Conservation (phyloP, 1,140 invertebrate species). For the Cecropterus lyciades region DNA sequence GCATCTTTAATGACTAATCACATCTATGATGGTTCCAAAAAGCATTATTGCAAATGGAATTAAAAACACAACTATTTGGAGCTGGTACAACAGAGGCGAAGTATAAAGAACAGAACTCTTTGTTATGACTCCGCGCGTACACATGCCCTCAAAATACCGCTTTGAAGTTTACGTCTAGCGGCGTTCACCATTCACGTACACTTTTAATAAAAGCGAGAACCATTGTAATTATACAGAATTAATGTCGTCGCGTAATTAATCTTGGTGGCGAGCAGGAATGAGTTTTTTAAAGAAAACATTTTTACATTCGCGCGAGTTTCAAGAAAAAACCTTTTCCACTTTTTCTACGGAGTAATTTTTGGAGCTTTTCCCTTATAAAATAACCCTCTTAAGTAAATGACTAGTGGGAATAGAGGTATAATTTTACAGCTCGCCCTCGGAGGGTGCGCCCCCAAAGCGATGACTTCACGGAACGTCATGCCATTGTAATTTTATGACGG, state of each 20-base stretch:
- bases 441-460: conserved; percentile 42
- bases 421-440: conserved; percentile 49
- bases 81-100: background rate
- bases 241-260: conserved; percentile 5
- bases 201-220: conserved; percentile 5
- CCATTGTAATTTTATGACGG: conserved; percentile 40
- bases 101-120: conserved; percentile 14
- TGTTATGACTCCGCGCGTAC: conserved; percentile 10
- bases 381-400: conserved; percentile 46
- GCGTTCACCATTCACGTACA: conserved; percentile 9
- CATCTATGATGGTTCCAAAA: too few relatives aligned
- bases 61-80: background rate
- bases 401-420: conserved; percentile 51
- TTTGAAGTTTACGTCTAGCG: conserved; percentile 5
- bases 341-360: conserved; percentile 8
- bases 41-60: background rate
- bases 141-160: conserved; percentile 8
- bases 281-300: conserved; percentile 13
- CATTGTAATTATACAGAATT: conserved; percentile 15
- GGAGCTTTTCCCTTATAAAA: conserved; percentile 29
- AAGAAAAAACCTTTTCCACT: background rate
- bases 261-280: background rate
- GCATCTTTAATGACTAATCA: background rate
- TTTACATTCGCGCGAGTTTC: conserved; percentile 1
- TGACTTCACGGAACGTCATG: conserved; percentile 41